Base-by-base conservation (phyloP, 2,113 vertebrate species). In the Phocoena phocoena region DNA sequence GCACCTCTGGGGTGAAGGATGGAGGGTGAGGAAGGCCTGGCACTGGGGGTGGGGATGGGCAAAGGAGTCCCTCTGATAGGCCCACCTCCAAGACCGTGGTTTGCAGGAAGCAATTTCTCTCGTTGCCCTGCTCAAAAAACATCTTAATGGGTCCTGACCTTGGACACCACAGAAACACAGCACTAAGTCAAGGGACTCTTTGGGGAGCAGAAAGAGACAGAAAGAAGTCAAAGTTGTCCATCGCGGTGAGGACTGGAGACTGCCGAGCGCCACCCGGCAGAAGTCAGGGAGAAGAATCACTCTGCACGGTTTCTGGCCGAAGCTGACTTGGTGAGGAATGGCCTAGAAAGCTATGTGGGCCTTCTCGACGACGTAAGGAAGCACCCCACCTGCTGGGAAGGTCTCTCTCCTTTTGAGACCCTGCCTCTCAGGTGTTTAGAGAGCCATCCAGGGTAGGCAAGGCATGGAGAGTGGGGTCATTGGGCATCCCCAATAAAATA, bases 401-500 rank as follows among this genome's bases (percentile, higher is more conserved):
- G 47, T 31, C 71, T 92, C 53, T 41, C 21, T 55, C 21, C 47
- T 88, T 73, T 73, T 25, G 0, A 0, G 67, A 58, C n/a, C n/a
- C 38, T 33, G 25, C 23, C 31, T 25, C 79, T 65, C 70, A 21
- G 74, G 26, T 20, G 44, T 31, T 33, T 17, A 53, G 95, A 47
- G 84, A 55, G 18, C 50, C 68, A 33, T 26, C 44, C 47, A 44
- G 62, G 47, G 33, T 6, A 55, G 20, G 41, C 20, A 31, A 55
- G 67, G 23, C 68, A 9, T 2, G 31, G 15, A 20, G 58, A 73
- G 44, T 28, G 63, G 17, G 84, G 53, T 95, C 89, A 58, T 21
- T 14, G 13, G 31, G 14, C 55, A 96, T 55, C 89, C 93, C 96
- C 92, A 70, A 93, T 85, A 58, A 82, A 91, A 96, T 2, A 81